Percentiles rank a stretch among this genome's conserved stretches.
Evolutionary conservation across 2,113 vertebrate species (phyloP).

Genomic region (Hystrix brachyura): DNA sequence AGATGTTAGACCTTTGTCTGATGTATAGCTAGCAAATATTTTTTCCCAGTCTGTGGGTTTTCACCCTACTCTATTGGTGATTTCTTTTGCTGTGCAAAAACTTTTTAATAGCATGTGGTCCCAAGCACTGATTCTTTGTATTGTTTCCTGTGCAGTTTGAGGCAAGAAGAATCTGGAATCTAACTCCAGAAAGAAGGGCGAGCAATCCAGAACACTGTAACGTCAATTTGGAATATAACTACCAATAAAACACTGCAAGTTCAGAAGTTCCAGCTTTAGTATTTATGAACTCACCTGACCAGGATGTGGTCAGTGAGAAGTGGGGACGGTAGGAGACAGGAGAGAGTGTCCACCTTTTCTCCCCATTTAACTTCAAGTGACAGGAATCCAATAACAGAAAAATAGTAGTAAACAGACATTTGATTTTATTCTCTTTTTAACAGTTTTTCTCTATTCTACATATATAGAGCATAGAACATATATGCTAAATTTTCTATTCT

Average conservation of each 20-base stretch:
- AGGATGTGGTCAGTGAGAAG: not conserved
- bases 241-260: not conserved
- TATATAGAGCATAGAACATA: not conserved
- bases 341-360: not conserved
- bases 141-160: too few relatives aligned
- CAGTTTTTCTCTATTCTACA: not conserved
- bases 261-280: not conserved
- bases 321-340: not conserved
- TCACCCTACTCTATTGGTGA: too few relatives aligned
- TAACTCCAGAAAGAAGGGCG: too few relatives aligned
- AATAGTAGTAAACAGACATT: not conserved
- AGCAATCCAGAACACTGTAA: too few relatives aligned
- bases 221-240: too few relatives aligned
- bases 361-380: not conserved
- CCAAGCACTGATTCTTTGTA: too few relatives aligned
- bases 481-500: not conserved
- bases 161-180: too few relatives aligned
- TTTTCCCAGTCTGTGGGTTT: too few relatives aligned
- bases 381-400: not conserved
- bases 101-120: too few relatives aligned
- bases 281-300: not conserved
- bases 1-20: too few relatives aligned
- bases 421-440: slow-evolving; percentile 9
- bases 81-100: too few relatives aligned
- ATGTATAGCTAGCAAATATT: too few relatives aligned